phyloP scores from a whole-genome alignment of 2,797 vertebrate species.

The Rhinoraja longicauda region DNA sequence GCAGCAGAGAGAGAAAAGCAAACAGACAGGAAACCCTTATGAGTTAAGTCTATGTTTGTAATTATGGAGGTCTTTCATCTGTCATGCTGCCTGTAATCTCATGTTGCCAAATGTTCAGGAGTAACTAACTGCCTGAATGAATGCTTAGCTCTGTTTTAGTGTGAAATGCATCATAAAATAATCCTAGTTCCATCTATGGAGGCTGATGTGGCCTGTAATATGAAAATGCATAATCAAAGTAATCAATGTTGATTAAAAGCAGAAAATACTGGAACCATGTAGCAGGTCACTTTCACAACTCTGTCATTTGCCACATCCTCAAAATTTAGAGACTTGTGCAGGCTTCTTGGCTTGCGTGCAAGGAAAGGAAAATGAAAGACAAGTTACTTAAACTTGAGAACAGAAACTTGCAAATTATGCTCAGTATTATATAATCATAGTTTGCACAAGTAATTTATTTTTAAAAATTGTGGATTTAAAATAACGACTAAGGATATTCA shows the following conservation, averaged over 20 bases:
- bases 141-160: neutral
- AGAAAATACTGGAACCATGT: neutral
- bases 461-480: conserved; percentile 9
- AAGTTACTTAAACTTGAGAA: neutral
- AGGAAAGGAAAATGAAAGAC: neutral
- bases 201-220: neutral
- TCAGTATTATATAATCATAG: conserved; percentile 30
- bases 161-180: neutral
- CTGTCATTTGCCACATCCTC: neutral
- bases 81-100: neutral
- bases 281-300: neutral
- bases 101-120: neutral
- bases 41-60: neutral
- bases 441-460: conserved; percentile 34
- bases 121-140: neutral
- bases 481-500: neutral
- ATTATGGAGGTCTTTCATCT: neutral
- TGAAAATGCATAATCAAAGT: neutral
- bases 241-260: neutral
- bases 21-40: neutral
- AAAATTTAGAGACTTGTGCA: neutral
- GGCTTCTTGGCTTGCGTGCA: neutral
- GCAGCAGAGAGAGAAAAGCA: neutral
- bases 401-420: neutral
- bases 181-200: neutral